Evolutionary conservation across 2,888 invertebrate species (phyloP).

Genomic region (Thecocarcelia acutangulata): DNA sequence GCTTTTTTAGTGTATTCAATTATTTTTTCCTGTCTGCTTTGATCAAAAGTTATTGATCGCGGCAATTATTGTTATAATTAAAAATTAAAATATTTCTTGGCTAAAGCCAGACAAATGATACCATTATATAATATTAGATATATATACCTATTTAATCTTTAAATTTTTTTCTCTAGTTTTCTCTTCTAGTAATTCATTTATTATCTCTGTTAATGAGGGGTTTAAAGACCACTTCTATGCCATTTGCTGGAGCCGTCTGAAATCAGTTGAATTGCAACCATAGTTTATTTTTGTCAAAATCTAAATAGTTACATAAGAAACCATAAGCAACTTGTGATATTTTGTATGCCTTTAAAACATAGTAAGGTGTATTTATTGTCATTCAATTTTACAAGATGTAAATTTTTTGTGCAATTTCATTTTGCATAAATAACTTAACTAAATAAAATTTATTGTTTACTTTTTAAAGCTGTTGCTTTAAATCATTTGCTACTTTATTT

Average conservation of each 20-base stretch:
- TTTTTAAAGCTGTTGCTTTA: slow-evolving; percentile 39
- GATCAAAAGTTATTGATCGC: too few relatives aligned
- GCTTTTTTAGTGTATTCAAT: too few relatives aligned
- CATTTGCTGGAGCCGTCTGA: slow-evolving; percentile 30
- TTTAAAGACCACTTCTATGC: slow-evolving; percentile 49
- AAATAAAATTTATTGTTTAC: slow-evolving; percentile 53
- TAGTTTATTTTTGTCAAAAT: slow-evolving; percentile 44
- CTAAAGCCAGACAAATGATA: too few relatives aligned
- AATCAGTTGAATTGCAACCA: slow-evolving; percentile 33
- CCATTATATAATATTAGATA: too few relatives aligned
- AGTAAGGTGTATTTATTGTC: slow-evolving; percentile 41
- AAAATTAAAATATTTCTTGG: too few relatives aligned
- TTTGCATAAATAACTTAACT: slow-evolving; percentile 64
- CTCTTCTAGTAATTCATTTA: slow-evolving; percentile 57
- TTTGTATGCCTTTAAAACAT: slow-evolving; percentile 36
- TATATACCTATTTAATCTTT: too few relatives aligned
- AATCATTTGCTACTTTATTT: slow-evolving; percentile 41
- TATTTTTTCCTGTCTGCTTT: too few relatives aligned
- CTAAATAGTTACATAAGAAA: slow-evolving; percentile 27
- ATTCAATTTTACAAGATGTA: slow-evolving; percentile 20
- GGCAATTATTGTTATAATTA: too few relatives aligned
- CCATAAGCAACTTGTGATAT: slow-evolving; percentile 30
- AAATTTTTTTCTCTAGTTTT: slow-evolving; percentile 36
- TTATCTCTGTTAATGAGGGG: slow-evolving; percentile 63
- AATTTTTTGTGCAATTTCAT: slow-evolving; percentile 37